A percentile compares a stretch with the other conserved stretches of the same genome.
These are phyloP conservation scores for Drosophila mercatorum DNA, from an alignment of 2,888 invertebrate species.

Conservation along the genomic window DNA sequence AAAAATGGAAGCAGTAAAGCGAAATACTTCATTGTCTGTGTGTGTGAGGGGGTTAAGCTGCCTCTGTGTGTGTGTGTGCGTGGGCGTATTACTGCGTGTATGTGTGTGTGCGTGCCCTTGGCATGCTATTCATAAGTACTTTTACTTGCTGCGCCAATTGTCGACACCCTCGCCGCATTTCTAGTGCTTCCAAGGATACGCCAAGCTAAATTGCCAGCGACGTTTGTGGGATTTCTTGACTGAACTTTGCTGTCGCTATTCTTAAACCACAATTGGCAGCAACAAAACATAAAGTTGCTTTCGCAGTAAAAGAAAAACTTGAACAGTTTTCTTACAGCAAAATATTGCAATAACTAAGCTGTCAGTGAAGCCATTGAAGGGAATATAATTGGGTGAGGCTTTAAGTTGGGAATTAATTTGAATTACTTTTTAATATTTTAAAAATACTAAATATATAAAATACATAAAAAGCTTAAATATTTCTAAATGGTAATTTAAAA, in stretches of 20 bases:
- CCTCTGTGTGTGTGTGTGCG: constrained; percentile 7
- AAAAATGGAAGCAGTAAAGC: constrained; percentile 4
- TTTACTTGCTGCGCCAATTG: constrained; percentile 50
- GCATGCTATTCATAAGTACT: constrained; percentile 51
- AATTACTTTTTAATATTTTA: neutral
- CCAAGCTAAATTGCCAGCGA: constrained; percentile 43
- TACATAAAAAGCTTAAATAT: too few species aligned
- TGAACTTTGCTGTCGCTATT: constrained; percentile 42
- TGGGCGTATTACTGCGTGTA: neutral
- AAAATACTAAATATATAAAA: too few species aligned
- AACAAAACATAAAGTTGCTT: neutral
- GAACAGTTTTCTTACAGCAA: neutral
- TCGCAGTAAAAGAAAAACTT: neutral
- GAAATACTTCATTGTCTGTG: constrained; percentile 1
- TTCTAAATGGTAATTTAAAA: too few species aligned
- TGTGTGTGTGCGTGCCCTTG: constrained; percentile 57
- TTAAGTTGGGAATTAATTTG: too few species aligned
- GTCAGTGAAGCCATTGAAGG: neutral
- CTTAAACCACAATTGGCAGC: constrained; percentile 32
- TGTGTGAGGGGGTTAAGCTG: neutral
- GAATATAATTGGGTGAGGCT: neutral
- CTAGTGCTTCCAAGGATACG: constrained; percentile 68
- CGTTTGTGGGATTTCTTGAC: constrained; percentile 64
- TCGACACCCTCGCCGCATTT: constrained; percentile 61
- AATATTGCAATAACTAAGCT: neutral